These are phyloP conservation scores for Willisornis vidua DNA, from an alignment of 2,113 vertebrate species.

Conservation along the genomic window DNA sequence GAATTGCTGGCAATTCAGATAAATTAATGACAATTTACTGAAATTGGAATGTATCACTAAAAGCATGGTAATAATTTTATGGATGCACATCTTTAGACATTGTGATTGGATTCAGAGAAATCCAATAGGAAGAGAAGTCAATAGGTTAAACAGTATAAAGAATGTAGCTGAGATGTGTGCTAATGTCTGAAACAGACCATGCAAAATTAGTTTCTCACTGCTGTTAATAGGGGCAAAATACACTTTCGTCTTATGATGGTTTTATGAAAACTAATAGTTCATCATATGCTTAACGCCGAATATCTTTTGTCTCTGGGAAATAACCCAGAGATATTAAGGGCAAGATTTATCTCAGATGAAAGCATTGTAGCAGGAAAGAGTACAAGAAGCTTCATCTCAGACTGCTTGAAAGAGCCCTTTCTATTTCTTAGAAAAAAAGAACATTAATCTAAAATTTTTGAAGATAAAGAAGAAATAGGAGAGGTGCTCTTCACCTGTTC, in stretches of 20 bases:
- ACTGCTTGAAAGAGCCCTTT: background rate
- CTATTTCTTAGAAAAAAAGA: background rate
- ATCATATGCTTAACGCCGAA: background rate
- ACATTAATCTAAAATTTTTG: background rate
- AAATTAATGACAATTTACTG: background rate
- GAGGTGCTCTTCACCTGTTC: background rate
- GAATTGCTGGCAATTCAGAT: background rate
- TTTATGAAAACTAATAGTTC: background rate
- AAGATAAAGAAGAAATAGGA: background rate
- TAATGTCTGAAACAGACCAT: background rate
- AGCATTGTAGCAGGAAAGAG: background rate
- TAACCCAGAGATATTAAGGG: background rate
- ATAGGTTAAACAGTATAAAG: background rate
- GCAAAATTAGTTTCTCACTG: background rate
- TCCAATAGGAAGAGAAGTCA: background rate
- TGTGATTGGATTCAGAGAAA: background rate
- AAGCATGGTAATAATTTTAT: background rate
- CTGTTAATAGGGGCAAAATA: background rate
- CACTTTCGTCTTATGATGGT: background rate
- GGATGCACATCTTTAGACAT: background rate
- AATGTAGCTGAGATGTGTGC: background rate
- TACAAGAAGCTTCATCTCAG: background rate
- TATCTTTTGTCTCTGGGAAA: background rate
- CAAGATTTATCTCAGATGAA: background rate
- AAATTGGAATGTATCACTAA: background rate